Conservation (phyloP, 2,113 vertebrate genomes). For the Lucifuga dentata region DNA sequence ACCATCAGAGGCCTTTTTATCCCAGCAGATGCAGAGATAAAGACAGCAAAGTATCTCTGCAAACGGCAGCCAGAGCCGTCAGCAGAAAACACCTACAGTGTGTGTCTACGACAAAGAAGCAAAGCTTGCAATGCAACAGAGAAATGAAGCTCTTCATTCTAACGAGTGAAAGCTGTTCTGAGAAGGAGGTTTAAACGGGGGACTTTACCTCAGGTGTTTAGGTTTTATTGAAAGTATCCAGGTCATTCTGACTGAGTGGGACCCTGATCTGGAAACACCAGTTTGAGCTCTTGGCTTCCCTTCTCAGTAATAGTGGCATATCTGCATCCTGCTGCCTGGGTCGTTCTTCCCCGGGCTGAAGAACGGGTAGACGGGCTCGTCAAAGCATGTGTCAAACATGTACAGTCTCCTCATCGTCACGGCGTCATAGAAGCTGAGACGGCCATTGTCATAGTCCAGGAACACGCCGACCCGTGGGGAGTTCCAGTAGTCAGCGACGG, state of each 20-base stretch:
- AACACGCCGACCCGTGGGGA: conserved; percentile 83
- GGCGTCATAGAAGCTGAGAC: conserved; percentile 84
- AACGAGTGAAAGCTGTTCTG: too few species aligned
- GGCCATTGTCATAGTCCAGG: conserved; percentile 83
- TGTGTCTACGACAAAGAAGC: conserved; percentile 42
- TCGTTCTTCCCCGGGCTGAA: conserved; percentile 86
- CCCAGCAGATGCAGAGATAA: conserved; percentile 50
- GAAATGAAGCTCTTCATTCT: background rate
- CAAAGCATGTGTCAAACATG: conserved; percentile 82
- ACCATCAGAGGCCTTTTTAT: conserved; percentile 33
- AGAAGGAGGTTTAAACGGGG: too few species aligned
- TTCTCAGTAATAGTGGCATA: conserved; percentile 86
- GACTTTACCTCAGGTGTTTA: too few species aligned
- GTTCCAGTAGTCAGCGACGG: conserved; percentile 83
- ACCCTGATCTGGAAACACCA: too few species aligned
- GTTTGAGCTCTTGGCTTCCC: too few species aligned
- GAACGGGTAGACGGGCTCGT: conserved; percentile 81
- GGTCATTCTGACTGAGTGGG: too few species aligned
- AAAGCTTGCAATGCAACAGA: background rate
- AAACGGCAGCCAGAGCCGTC: background rate
- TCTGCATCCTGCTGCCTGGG: conserved; percentile 81
- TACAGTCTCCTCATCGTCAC: conserved; percentile 84
- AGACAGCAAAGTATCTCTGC: conserved; percentile 47
- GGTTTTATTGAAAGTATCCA: too few species aligned
- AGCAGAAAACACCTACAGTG: conserved; percentile 48